Conservation (phyloP, 2,888 invertebrate species). For the Agrotis clavis region DNA sequence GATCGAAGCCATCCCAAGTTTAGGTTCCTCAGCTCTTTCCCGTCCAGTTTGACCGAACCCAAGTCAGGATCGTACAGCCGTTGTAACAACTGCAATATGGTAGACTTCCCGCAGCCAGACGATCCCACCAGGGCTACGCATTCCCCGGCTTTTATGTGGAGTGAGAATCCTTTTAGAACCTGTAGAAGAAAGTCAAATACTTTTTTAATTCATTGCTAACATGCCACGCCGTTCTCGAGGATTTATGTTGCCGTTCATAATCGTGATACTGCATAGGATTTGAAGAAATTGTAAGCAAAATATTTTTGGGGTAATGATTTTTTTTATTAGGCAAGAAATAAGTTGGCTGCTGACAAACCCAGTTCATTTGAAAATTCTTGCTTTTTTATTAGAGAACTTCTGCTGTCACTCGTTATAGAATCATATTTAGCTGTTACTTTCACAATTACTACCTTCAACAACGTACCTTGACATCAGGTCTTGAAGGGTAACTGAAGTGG, state of each 20-base stretch:
- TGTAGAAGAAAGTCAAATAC: conserved; percentile 63
- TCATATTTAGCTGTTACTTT: neutral
- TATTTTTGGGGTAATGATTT: neutral
- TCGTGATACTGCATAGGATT: neutral
- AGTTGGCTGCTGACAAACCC: neutral
- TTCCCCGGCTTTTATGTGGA: conserved; percentile 92
- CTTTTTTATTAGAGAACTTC: neutral
- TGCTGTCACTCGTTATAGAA: too few species aligned
- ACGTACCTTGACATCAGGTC: conserved; percentile 92
- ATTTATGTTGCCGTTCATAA: neutral
- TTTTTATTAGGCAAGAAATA: neutral
- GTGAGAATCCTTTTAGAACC: conserved; percentile 93
- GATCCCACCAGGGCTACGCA: conserved; percentile 94
- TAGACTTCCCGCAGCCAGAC: conserved; percentile 96
- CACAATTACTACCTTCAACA: neutral
- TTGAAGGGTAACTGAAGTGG: conserved; percentile 94
- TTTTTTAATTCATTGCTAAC: neutral
- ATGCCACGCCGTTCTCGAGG: neutral
- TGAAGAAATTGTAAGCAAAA: neutral
- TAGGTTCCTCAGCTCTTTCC: conserved; percentile 92
- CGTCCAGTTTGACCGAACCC: conserved; percentile 92
- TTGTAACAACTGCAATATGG: conserved; percentile 94
- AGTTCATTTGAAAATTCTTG: too few species aligned
- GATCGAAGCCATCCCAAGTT: conserved; percentile 95
- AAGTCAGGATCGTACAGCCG: conserved; percentile 93